Evolutionary conservation across 2,113 vertebrate species (phyloP).

Genomic region (Poecile atricapillus): DNA sequence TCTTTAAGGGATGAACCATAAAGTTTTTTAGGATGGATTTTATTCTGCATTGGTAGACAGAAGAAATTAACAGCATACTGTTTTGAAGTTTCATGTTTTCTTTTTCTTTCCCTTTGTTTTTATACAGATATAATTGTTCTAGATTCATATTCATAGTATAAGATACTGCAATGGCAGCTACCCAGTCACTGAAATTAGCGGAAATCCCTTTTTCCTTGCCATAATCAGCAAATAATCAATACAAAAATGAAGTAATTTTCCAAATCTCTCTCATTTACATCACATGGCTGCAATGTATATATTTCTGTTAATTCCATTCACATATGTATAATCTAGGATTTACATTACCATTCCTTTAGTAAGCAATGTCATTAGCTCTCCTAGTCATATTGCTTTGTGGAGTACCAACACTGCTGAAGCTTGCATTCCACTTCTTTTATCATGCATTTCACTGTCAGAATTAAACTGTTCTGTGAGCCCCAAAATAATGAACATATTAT

Average conservation of each 20-base stretch:
- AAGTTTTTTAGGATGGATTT: not conserved
- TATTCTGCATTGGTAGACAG: not conserved
- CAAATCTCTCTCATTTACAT: not conserved
- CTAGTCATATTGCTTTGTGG: not conserved
- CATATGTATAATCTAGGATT: not conserved
- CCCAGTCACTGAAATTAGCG: not conserved
- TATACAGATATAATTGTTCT: not conserved
- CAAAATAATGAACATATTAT: not conserved
- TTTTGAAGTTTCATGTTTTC: not conserved
- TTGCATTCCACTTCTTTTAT: not conserved
- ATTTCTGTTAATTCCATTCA: not conserved
- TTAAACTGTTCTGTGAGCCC: not conserved
- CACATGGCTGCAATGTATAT: not conserved
- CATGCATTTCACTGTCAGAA: not conserved
- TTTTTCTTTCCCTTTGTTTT: not conserved
- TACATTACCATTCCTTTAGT: not conserved
- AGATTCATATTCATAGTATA: not conserved
- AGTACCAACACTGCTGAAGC: not conserved
- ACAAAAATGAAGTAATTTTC: not conserved
- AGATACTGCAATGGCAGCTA: accelerated
- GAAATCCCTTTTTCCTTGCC: not conserved
- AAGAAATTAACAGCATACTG: not conserved
- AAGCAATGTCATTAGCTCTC: not conserved
- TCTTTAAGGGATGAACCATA: not conserved
- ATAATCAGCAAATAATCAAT: not conserved